phyloP scores from a whole-genome alignment of 2,113 vertebrate species.

The Pheucticus melanocephalus region DNA sequence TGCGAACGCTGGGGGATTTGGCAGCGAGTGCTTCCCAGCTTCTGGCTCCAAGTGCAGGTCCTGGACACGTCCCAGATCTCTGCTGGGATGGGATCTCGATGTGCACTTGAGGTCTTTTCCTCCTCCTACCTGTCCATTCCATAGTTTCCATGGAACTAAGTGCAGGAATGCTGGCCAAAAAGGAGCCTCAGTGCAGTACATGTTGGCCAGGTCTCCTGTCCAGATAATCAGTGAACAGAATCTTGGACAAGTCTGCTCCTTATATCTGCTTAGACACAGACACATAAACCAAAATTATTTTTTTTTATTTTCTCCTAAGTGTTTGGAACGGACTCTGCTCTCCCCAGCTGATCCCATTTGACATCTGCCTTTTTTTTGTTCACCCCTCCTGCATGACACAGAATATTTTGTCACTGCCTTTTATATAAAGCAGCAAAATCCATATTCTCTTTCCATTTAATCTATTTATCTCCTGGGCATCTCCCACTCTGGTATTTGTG shows the following conservation, averaged over 20 bases:
- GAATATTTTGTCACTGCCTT: neutral
- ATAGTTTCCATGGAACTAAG: constrained; percentile 15
- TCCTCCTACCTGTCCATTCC: constrained; percentile 51
- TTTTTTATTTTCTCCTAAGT: neutral
- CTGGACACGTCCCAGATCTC: constrained; percentile 8
- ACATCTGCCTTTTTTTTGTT: neutral
- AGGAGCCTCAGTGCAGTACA: neutral
- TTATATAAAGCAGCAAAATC: neutral
- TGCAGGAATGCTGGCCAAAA: neutral
- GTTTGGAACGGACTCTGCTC: neutral
- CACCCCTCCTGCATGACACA: neutral
- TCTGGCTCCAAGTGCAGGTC: constrained; percentile 7
- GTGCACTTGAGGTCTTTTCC: neutral
- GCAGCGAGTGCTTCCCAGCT: neutral
- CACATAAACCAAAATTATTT: neutral
- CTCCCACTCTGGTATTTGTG: neutral
- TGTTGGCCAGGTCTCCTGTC: neutral
- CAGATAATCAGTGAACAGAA: constrained; percentile 9
- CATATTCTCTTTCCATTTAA: neutral
- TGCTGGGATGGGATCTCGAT: constrained; percentile 4
- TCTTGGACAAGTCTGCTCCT: neutral
- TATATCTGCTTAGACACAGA: neutral
- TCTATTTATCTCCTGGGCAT: neutral
- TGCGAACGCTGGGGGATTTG: constrained; percentile 37
- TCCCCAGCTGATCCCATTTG: neutral